A percentile compares a stretch with the other conserved stretches of the same genome.
Evolutionary conservation across 2,797 vertebrate genomes (phyloP).

Genomic region (Myotis planiceps): DNA sequence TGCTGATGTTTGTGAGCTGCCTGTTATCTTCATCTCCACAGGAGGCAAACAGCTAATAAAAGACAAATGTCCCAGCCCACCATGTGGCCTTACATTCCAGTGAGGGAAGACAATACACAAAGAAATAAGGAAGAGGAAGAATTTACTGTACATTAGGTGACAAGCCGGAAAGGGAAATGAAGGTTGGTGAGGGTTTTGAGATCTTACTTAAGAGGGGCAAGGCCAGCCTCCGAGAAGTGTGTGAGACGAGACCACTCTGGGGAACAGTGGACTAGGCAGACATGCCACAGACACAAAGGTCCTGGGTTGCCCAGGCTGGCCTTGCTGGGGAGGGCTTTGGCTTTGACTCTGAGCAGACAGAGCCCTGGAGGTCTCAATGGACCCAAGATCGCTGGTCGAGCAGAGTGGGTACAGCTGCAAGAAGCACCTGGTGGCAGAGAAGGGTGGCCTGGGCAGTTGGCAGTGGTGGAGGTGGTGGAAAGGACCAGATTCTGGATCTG

Average conservation of each 20-base stretch:
- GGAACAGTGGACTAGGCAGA: neutral
- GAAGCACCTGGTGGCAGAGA: neutral
- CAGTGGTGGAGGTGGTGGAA: neutral
- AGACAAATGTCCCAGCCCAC: neutral
- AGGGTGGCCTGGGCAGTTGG: neutral
- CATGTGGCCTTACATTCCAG: accelerated
- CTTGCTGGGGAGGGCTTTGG: neutral
- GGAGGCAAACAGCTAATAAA: accelerated
- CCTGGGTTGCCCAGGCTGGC: neutral
- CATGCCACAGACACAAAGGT: neutral
- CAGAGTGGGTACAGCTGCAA: too few species aligned
- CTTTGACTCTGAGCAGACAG: too few species aligned
- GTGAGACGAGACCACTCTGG: too few species aligned
- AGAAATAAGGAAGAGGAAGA: neutral
- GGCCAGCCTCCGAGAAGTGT: neutral
- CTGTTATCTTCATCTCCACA: accelerated
- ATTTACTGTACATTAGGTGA: accelerated
- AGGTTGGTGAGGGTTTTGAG: neutral
- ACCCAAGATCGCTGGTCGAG: neutral
- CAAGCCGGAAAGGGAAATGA: neutral
- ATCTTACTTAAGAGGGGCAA: neutral
- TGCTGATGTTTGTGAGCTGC: neutral
- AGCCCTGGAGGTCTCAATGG: neutral
- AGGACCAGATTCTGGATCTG: neutral
- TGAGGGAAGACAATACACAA: neutral